Percentiles rank a stretch among this genome's conserved stretches.
Conservation (phyloP, 2,797 vertebrate genomes). For the Pseudochirops corinnae region DNA sequence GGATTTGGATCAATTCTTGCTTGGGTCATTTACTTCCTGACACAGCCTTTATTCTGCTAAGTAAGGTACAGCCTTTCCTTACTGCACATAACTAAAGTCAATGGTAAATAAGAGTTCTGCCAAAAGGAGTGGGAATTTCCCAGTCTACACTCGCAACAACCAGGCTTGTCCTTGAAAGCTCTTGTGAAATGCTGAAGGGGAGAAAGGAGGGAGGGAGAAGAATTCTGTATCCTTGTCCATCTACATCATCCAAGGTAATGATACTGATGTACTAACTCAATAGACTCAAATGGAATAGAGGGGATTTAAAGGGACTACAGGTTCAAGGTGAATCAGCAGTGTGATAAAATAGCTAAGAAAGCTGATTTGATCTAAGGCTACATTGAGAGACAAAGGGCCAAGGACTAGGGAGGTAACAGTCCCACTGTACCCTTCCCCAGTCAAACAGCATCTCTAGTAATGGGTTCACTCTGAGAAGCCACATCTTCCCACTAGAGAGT, state of each 20-base stretch:
- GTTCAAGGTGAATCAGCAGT: background rate
- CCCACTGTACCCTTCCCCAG: background rate
- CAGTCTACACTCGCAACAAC: background rate
- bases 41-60: background rate
- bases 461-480: background rate
- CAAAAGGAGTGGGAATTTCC: background rate
- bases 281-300: background rate
- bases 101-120: background rate
- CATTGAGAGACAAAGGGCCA: background rate
- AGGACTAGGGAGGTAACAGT: background rate
- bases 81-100: background rate
- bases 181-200: background rate
- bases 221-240: background rate
- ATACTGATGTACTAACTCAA: background rate
- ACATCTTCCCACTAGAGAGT: background rate
- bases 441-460: background rate
- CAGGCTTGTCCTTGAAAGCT: background rate
- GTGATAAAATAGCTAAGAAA: background rate
- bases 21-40: background rate
- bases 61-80: conserved; percentile 8
- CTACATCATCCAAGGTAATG: background rate
- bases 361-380: background rate
- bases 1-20: background rate
- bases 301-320: background rate
- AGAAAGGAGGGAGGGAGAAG: background rate